Base-by-base conservation (phyloP, 2,113 vertebrate species). In the Boulengerochromis microlepis region DNA sequence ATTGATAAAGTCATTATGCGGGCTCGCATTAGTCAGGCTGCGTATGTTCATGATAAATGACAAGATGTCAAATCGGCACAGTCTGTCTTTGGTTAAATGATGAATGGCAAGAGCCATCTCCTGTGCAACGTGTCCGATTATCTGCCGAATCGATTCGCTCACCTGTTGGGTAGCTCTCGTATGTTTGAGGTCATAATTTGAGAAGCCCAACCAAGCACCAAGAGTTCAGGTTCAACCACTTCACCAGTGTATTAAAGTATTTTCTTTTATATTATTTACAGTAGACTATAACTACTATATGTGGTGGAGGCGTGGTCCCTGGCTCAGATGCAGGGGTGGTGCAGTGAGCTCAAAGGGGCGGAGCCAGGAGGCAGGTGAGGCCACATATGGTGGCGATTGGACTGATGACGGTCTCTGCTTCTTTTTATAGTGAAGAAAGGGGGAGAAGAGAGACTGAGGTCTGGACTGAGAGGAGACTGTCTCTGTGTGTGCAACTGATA, bases 1-100 rank as follows among this genome's bases (percentile, higher is more conserved):
- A 93, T 94, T 91, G 94, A 94, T 91, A 69, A 90, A 91, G 88
- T 81, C 81, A 91, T 94, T 94, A 91, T 4, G 74, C 19, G 82
- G 78, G 22, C 76, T 47, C 29, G 54, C 74, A 91, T 88, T 82
- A 86, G 84, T 90, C 87, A 81, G 89, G 56, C 74, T 26, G 10
- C 6, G 57, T 83, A 84, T 88, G 84, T 76, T 91, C 87, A 82
- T 87, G 92, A 94, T 86, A 56, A 88, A 94, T 74, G 71, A 92
- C 81, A 59, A 7, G 12, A 87, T 59, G 64, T 50, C 40, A 85
- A 85, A 88, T 45, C 33, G 84, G 61, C 71, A n/a, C 16, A 1
- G 80, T 53, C 82, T 56, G 81, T 78, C 61, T 83, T 83, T 84
- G 53, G 82, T 33, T 81, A 76, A 91, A 88, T 88, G 92, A 95